Conservation (phyloP, 2,888 invertebrate genomes). For the Drosophila atroscutellata region DNA sequence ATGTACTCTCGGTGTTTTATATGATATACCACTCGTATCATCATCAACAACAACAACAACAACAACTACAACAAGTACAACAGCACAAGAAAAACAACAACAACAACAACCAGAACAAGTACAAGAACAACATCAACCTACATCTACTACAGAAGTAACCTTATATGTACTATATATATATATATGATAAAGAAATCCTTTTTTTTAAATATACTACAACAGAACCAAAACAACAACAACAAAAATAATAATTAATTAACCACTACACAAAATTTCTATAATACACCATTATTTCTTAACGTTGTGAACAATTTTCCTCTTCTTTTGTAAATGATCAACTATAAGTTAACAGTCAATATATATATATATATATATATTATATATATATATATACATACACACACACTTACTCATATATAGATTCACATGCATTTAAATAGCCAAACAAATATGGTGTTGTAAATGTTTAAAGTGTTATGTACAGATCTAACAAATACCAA, state of each 20-base stretch:
- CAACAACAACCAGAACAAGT: constrained; percentile 56
- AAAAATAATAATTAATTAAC: constrained; percentile 28
- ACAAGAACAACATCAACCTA: constrained; percentile 57
- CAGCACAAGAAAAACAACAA: constrained; percentile 54
- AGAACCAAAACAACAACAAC: constrained; percentile 21
- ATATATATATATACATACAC: constrained; percentile 6
- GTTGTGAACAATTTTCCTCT: constrained; percentile 54
- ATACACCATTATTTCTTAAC: constrained; percentile 53
- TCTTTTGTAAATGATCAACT: constrained; percentile 43
- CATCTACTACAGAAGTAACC: constrained; percentile 64
- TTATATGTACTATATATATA: constrained; percentile 41
- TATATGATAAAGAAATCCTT: constrained; percentile 17
- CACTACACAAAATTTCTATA: constrained; percentile 31
- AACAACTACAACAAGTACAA: constrained; percentile 54
- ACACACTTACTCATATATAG: constrained; percentile 33
- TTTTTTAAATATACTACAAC: constrained; percentile 29
- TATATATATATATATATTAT: constrained; percentile 17
- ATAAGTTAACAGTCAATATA: constrained; percentile 24
- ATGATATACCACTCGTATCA: constrained; percentile 59
- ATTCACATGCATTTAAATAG: constrained; percentile 60
- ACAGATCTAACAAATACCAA: constrained; percentile 56
- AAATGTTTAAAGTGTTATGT: constrained; percentile 67
- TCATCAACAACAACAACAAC: constrained; percentile 55
- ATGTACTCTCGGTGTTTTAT: constrained; percentile 75
- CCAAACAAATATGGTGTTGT: constrained; percentile 60